Evolutionary conservation across 2,797 vertebrate species (phyloP), one percentile per base, ranked within the genome.

Genomic region (Natrix natrix): DNA sequence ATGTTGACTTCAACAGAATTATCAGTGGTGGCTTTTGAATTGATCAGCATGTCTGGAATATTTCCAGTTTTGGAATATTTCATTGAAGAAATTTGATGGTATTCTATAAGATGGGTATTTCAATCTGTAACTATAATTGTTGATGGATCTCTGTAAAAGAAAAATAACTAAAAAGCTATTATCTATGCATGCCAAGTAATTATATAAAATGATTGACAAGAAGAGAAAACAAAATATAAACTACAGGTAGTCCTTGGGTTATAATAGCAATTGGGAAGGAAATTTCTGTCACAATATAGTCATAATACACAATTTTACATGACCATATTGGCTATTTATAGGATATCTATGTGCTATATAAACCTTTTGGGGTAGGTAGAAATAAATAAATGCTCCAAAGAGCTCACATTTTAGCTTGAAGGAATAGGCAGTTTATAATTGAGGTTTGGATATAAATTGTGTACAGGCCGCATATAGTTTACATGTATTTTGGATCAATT

Each of bases 71-170:
- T 11, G 37, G 20, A 24, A 83, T 83, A 83, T 83, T 11, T 48
- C 24, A 43, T 48, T 83, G 37, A 83, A 83, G 10, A 48, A 83
- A 83, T 24, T 20, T 48, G 74, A 43, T 83, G 74, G 37, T 83
- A 83, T 56, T 95, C 32, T 69, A 60, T 89, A 91, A 92, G 48
- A 32, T 86, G 60, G 4, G 11, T 56, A 66, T 66, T 89, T 88
- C 89, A 83, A 20, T 20, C 2, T 78, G 20, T 24, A 93, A 5
- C 13, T 83, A 7, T 48, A 89, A 59, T 60, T 24, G 4, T n/a
- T 2, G 10, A n/a, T 61, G 20, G 86, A 86, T 60, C 26, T 63
- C 14, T 63, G 1, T 24, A n/a, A 55, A 24, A 52, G 17, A n/a
- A 52, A 56, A 88, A 59, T 20, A 17, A 32, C 26, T 12, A 69